Conservation (phyloP, 2,113 vertebrate genomes). For the Gorsachius goisagi region DNA sequence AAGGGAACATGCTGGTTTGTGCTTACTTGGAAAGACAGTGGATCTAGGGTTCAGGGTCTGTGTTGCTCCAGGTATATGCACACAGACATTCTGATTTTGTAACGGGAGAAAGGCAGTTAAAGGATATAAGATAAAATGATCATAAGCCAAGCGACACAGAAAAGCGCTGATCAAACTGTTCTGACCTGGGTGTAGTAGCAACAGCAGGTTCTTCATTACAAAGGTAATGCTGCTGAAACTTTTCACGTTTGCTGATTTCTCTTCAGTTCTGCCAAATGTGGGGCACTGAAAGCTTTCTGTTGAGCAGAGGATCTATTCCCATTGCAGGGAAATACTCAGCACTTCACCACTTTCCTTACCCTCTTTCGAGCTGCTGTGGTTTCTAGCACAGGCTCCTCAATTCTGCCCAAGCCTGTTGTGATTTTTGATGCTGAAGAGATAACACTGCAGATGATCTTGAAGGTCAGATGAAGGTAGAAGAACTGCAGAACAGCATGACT, state of each 20-base stretch:
- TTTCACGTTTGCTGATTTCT: neutral
- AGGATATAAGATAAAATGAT: neutral
- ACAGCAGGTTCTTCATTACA: neutral
- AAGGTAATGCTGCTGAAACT: neutral
- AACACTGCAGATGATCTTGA: conserved; percentile 41
- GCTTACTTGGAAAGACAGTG: neutral
- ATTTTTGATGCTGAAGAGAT: conserved; percentile 43
- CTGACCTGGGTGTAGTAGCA: neutral
- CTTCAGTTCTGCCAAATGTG: neutral
- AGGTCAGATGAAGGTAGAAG: conserved; percentile 54
- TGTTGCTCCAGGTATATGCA: neutral
- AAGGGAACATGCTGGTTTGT: neutral
- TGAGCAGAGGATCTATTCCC: neutral
- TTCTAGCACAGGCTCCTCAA: conserved; percentile 5
- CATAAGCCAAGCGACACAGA: conserved; percentile 4
- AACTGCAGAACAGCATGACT: conserved; percentile 20
- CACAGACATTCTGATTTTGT: neutral
- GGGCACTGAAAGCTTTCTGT: neutral
- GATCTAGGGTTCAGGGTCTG: neutral
- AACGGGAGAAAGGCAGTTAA: neutral
- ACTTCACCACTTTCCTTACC: neutral
- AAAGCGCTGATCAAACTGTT: neutral
- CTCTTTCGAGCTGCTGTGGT: neutral
- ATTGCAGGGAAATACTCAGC: neutral
- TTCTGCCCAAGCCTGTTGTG: conserved; percentile 6